Base-by-base conservation (phyloP, 2,113 vertebrate species). In the Zosterops lateralis region DNA sequence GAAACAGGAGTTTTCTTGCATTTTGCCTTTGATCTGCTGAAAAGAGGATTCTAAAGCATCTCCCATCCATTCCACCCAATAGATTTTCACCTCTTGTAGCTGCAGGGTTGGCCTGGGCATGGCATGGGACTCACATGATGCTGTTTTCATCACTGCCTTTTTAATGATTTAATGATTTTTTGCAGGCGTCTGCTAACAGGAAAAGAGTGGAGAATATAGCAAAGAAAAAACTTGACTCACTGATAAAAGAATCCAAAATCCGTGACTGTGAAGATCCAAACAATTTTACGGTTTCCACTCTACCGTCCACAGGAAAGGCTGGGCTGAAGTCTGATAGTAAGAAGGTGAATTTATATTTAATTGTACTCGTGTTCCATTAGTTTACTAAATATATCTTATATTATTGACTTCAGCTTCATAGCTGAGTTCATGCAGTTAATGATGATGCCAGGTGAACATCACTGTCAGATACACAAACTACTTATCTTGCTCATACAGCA, bases 181-280 rank as follows among this genome's bases (percentile, higher is more conserved):
- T 89, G 4, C 94, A 99, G 99, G 99, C 98, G 6, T 98, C 99
- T n/a, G 96, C 98, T 81, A 99, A 98, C 56, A 98, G 99, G 96
- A 99, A 99, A 83, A 98, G 98, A 61, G 98, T 99, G 89, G 99
- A 99, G 96, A 99, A 98, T 73, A 98, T 99, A 42, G 99, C 99
- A 24, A 99, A 99, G 97, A 99, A 98, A 95, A 99, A 99, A 51
- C 96, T 99, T 62, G 99, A 99, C 93, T 98, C 98, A 13, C 97
- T 99, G 73, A 98, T 99, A 98, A 99, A 99, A 92, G 99, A 99
- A 97, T 99, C 99, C 5, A 99, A 99, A 98, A 99, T 99, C 92
- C 97, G 99, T 24, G 99, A 99, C 97, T 96, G 99, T 45, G 99
- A 99, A 90, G 99, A 99, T 88, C 98, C 98, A 1, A 98, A 98